Conservation (phyloP, 1,140 invertebrate species). For the Grapholita molesta region DNA sequence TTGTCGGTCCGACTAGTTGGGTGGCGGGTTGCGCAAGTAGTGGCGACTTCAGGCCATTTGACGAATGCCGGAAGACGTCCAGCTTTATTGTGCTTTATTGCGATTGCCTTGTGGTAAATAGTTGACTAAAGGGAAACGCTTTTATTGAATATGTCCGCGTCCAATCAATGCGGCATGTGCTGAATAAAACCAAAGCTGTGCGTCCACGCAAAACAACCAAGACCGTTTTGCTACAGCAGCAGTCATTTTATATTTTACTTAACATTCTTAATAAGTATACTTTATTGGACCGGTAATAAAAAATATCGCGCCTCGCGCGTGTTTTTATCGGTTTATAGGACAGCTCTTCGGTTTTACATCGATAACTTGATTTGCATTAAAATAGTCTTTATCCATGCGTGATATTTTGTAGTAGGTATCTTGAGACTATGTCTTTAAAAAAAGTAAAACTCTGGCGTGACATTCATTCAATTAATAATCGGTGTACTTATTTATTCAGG, state of each 20-base stretch:
- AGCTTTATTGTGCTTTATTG: constrained; percentile 61
- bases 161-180: not conserved
- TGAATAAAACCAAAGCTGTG: not conserved
- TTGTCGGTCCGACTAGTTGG: constrained; percentile 49
- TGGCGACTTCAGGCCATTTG: constrained; percentile 38
- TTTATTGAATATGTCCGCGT: constrained; percentile 8
- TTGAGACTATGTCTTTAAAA: not conserved
- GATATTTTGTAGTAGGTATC: not conserved
- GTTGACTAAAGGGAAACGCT: constrained; percentile 24
- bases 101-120: constrained; percentile 46
- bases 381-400: not conserved
- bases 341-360: constrained; percentile 9
- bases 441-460: not conserved
- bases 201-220: not conserved
- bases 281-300: constrained; percentile 17
- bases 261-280: constrained; percentile 12
- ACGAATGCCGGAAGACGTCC: constrained; percentile 64
- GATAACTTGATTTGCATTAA: constrained; percentile 15
- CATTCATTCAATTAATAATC: not conserved
- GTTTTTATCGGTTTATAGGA: constrained; percentile 17
- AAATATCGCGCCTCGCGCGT: constrained; percentile 10
- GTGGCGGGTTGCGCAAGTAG: constrained; percentile 57
- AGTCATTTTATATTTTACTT: constrained; percentile 1
- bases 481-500: not conserved
- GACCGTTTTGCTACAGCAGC: not conserved